Percentiles rank a stretch among this genome's conserved stretches.
phyloP scores from a whole-genome alignment of 1,140 invertebrate species.

The Macrosteles quadrilineatus region DNA sequence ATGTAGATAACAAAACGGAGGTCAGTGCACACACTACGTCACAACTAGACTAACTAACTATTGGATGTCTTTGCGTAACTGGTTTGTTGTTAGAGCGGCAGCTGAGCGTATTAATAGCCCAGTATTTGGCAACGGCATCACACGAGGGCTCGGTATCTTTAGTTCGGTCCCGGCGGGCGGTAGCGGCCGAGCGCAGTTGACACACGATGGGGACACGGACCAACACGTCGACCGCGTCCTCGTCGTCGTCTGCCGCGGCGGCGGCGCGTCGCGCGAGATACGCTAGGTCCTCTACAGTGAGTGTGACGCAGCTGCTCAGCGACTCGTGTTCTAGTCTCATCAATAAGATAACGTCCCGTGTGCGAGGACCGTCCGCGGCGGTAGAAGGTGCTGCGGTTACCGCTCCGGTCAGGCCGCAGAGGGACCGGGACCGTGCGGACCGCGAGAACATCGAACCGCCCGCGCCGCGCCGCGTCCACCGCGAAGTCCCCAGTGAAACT shows the following conservation, averaged over 20 bases:
- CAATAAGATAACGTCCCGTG: slow-evolving; percentile 69
- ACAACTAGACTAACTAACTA: background rate
- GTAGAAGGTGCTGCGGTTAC: slow-evolving; percentile 2
- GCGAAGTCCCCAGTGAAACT: background rate
- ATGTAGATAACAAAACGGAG: too few species aligned
- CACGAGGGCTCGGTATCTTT: slow-evolving; percentile 25
- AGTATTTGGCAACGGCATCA: slow-evolving; percentile 22
- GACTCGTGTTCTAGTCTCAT: slow-evolving; percentile 82
- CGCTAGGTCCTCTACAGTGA: slow-evolving; percentile 71
- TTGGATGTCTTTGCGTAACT: slow-evolving; percentile 16
- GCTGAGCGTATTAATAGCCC: slow-evolving; percentile 36
- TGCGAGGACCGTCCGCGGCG: slow-evolving; percentile 65
- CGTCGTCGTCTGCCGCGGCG: slow-evolving; percentile 7
- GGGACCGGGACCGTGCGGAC: slow-evolving; percentile 6
- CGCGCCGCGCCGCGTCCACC: slow-evolving; percentile 7
- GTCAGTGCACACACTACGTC: background rate
- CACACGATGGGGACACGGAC: slow-evolving; percentile 8
- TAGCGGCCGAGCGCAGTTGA: background rate
- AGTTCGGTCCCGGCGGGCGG: slow-evolving; percentile 19
- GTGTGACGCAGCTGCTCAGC: slow-evolving; percentile 78
- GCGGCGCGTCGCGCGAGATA: slow-evolving; percentile 59
- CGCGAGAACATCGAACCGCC: slow-evolving; percentile 16
- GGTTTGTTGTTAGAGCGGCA: slow-evolving; percentile 27
- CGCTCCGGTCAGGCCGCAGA: slow-evolving; percentile 24
- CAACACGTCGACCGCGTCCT: too few species aligned